Base-by-base conservation (phyloP, 1,140 invertebrate genomes). In the Bombyx mori region DNA sequence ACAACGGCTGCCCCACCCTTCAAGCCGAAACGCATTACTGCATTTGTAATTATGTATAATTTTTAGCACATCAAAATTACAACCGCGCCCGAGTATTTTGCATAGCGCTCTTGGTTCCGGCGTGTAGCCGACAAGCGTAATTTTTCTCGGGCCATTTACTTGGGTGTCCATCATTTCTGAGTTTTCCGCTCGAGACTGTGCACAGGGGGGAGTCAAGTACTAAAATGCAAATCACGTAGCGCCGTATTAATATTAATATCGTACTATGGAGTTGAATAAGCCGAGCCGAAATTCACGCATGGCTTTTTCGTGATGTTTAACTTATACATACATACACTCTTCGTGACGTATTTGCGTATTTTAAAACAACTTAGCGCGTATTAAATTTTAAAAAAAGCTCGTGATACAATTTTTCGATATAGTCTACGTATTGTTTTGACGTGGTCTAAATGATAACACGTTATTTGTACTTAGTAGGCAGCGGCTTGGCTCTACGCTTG, bases 81-180 rank as follows among this genome's bases (percentile, higher is more conserved):
- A 5, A 35, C 26, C 26, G 26, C 26, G 26, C 26, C 26, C 26
- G 4, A 7, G 46, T 47, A 10, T 10, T n/a, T 47, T 47, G 12
- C 46, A 47, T n/a, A 47, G 46, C 46, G 8, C 46, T 18, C 46
- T 47, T n/a, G 46, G 10, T 47, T 10, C 10, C 26, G 22, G 51
- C 62, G 71, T 73, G 56, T 48, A 44, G n/a, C 45, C 66, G 68
- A 63, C 66, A 56, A 57, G 70, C 65, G 73, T 71, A 73, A 82
- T 76, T 79, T 79, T 77, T 83, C 73, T 73, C 80, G 75, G 68
- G 61, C 79, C 80, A 86, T 86, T 85, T 86, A 82, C 73, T 68
- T 71, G 61, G 66, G 68, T 71, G 77, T 86, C 71, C 77, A 73
- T 83, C 79, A 83, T 83, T 76, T 73, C 60, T 60, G 68, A 75